These are phyloP conservation scores for Mallotus villosus DNA, from an alignment of 2,797 vertebrate species.

Conservation along the genomic window DNA sequence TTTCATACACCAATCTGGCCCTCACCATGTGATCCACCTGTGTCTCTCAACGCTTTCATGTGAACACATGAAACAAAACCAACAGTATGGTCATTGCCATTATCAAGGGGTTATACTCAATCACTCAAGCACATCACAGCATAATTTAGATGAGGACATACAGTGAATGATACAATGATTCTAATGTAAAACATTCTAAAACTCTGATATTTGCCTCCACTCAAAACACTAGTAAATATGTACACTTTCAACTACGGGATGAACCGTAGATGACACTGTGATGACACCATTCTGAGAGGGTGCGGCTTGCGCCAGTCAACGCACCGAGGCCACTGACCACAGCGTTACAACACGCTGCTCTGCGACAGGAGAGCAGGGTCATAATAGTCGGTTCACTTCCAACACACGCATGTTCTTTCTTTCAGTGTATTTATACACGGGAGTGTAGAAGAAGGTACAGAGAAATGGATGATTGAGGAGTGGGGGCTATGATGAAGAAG, in stretches of 20 bases:
- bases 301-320: conserved; percentile 23
- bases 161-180: conserved; percentile 78
- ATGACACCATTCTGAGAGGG: conserved; percentile 33
- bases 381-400: conserved; percentile 76
- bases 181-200: conserved; percentile 81
- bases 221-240: conserved; percentile 82
- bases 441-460: conserved; percentile 62
- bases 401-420: conserved; percentile 60
- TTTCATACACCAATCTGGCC: conserved; percentile 72
- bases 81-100: conserved; percentile 63
- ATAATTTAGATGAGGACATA: conserved; percentile 77
- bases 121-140: conserved; percentile 76
- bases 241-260: conserved; percentile 72
- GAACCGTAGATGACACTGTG: conserved; percentile 43
- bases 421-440: conserved; percentile 81
- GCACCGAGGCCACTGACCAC: conserved; percentile 28
- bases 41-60: conserved; percentile 3
- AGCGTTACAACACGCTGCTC: neutral
- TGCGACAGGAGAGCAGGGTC: conserved; percentile 66
- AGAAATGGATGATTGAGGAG: conserved; percentile 31
- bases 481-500: conserved; percentile 38
- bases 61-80: conserved; percentile 40
- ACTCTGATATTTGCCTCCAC: conserved; percentile 77
- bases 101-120: conserved; percentile 68
- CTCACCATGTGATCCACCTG: conserved; percentile 62